These are phyloP conservation scores for Rhinoptilus africanus DNA, from an alignment of 2,113 vertebrate genomes.

Conservation along the genomic window DNA sequence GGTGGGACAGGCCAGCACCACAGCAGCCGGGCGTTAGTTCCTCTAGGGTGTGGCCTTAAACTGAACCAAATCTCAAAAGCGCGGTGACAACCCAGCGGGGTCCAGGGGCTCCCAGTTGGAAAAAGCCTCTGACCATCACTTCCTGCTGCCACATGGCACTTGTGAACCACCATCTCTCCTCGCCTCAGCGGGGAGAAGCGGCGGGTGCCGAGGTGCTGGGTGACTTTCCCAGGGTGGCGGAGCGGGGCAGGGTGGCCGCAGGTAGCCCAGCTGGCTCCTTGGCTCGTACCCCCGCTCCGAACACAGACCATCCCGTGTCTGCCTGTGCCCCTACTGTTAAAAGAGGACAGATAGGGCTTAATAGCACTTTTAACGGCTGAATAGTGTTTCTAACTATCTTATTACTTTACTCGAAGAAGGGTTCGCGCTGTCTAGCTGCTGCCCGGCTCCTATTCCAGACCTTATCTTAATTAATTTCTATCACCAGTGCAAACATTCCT, in stretches of 20 bases:
- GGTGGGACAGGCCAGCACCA: background rate
- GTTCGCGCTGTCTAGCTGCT: background rate
- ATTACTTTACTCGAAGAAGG: background rate
- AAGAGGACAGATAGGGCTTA: fast-evolving
- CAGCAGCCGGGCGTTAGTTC: fast-evolving
- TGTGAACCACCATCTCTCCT: background rate
- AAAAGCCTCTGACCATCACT: background rate
- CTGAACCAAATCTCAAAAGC: background rate
- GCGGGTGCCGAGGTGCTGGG: background rate
- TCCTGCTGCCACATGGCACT: background rate
- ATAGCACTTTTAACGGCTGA: background rate
- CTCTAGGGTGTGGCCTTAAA: background rate
- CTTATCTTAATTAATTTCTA: background rate
- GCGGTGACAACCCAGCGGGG: fast-evolving
- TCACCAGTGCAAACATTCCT: background rate
- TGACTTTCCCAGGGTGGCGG: background rate
- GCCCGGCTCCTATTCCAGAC: background rate
- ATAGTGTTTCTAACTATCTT: background rate
- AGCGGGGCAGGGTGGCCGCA: background rate
- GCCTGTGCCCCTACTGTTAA: fast-evolving
- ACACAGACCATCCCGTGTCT: fast-evolving
- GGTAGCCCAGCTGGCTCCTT: background rate
- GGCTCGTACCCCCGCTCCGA: background rate
- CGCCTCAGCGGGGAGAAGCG: fast-evolving
- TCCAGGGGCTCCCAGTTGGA: background rate